Percentiles rank a stretch among this genome's conserved stretches.
These are phyloP conservation scores for Pristiophorus japonicus DNA, from an alignment of 2,113 vertebrate species.

Conservation along the genomic window DNA sequence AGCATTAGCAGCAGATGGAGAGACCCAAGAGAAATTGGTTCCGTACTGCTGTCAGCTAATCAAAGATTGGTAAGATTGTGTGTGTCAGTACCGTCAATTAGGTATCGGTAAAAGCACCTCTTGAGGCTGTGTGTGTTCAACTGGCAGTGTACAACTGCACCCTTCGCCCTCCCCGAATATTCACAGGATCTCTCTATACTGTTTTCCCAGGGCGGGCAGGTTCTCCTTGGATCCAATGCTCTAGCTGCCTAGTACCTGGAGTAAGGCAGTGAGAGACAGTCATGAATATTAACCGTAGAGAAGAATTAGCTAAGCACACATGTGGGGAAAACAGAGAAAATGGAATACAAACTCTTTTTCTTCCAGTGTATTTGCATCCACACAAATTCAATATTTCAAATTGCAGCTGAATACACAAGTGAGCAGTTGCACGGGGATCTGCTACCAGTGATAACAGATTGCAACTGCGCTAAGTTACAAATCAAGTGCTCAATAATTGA, in stretches of 20 bases:
- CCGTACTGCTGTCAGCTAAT: neutral
- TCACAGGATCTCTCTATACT: neutral
- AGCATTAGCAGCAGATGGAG: neutral
- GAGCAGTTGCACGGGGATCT: neutral
- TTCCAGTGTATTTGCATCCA: neutral
- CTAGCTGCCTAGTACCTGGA: neutral
- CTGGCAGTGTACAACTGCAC: neutral
- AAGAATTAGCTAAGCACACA: neutral
- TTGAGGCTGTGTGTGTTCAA: neutral
- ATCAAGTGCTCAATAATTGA: neutral
- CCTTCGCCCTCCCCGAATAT: neutral
- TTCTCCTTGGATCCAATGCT: neutral
- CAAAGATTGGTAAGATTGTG: neutral
- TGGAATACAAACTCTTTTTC: neutral
- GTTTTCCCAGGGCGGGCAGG: neutral
- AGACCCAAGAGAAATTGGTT: neutral
- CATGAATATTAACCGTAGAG: neutral
- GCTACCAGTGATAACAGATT: neutral
- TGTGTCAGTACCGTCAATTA: neutral
- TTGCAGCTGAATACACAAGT: neutral
- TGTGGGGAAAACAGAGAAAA: neutral
- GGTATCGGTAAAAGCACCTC: neutral
- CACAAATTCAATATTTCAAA: slow-evolving; percentile 20
- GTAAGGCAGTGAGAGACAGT: neutral
- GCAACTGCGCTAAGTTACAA: neutral